Conservation (phyloP, 2,888 invertebrate genomes). For the Melanotus villosus region DNA sequence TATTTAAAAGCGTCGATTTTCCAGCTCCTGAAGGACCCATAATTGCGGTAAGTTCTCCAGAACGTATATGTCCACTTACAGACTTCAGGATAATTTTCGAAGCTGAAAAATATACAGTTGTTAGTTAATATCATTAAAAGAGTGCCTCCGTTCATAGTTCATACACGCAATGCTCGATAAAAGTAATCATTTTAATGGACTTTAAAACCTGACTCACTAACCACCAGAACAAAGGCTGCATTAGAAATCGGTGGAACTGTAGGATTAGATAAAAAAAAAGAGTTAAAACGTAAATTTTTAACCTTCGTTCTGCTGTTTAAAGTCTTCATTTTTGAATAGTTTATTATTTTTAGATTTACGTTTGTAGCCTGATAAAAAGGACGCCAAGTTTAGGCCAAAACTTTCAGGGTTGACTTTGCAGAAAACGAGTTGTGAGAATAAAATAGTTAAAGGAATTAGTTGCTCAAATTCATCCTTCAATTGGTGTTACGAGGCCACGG, state of each 20-base stretch:
- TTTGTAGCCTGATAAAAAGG: no score
- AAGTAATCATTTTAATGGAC: background rate
- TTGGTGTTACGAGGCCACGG: conserved; percentile 8
- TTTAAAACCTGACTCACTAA: background rate
- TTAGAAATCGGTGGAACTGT: no score
- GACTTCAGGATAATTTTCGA: conserved; percentile 90
- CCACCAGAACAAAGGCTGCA: background rate
- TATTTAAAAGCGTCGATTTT: conserved; percentile 94
- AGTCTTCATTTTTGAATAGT: no score
- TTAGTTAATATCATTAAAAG: no score
- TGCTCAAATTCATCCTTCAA: background rate
- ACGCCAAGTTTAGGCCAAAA: no score
- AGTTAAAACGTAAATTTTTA: no score
- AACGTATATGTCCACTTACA: conserved; percentile 89
- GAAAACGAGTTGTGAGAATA: background rate
- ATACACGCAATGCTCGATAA: background rate
- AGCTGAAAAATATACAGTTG: conserved; percentile 72
- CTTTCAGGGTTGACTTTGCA: no score
- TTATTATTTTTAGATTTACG: no score
- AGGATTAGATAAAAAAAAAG: no score
- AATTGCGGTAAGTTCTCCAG: conserved; percentile 94
- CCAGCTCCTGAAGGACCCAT: conserved; percentile 98
- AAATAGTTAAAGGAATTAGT: background rate
- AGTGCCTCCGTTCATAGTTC: background rate
- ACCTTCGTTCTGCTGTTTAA: no score